phyloP scores from a whole-genome alignment of 1,140 invertebrate species.

The Habropoda laboriosa region DNA sequence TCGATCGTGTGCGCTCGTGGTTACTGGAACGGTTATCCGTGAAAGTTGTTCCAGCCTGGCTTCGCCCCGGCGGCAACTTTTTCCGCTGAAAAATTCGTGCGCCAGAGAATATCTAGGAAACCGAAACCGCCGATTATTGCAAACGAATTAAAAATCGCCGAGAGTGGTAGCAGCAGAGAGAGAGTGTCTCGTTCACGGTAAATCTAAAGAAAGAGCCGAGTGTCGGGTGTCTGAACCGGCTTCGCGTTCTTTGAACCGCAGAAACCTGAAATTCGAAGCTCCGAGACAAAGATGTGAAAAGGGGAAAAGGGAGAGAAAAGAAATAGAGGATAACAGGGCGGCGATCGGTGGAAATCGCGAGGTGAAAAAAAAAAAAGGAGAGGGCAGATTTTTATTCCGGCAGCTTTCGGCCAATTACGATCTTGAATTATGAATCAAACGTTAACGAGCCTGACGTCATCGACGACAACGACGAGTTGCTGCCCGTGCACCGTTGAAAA shows the following conservation, averaged over 20 bases:
- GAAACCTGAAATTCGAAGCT: constrained; percentile 10
- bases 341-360: too few relatives aligned
- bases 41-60: constrained; percentile 24
- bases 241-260: neutral
- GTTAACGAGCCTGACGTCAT: constrained; percentile 53
- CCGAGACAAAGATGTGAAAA: neutral
- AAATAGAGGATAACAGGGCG: too few relatives aligned
- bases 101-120: too few relatives aligned
- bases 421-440: constrained; percentile 61
- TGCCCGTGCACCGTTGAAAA: constrained; percentile 18
- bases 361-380: neutral
- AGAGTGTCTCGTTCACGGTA: neutral
- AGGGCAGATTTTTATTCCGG: neutral
- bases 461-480: neutral
- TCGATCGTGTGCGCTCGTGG: neutral
- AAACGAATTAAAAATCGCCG: too few relatives aligned
- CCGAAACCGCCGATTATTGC: too few relatives aligned
- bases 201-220: neutral
- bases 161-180: too few relatives aligned
- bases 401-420: constrained; percentile 57
- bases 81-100: too few relatives aligned
- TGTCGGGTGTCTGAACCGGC: constrained; percentile 6
- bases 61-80: too few relatives aligned
- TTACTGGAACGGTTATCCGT: constrained; percentile 1
- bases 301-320: too few relatives aligned